phyloP scores from a whole-genome alignment of 2,888 invertebrate genomes.

The Empis stercorea region DNA sequence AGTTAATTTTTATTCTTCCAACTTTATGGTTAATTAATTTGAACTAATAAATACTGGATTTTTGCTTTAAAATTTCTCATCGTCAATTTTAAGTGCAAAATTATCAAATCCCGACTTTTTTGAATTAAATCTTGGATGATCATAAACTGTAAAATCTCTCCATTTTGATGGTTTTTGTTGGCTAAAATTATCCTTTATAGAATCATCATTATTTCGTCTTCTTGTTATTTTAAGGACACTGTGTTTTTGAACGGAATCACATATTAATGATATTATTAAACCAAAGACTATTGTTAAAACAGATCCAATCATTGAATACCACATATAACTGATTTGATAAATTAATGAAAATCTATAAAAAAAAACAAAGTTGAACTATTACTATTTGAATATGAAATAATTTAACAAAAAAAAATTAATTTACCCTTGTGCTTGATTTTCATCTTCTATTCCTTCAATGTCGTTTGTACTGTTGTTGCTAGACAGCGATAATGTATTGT shows the following conservation, averaged over 20 bases:
- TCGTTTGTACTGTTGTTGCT: too few relatives aligned
- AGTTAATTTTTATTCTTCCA: too few relatives aligned
- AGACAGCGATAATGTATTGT: too few relatives aligned
- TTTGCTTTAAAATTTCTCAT: slow-evolving; percentile 18
- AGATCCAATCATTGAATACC: slow-evolving; percentile 79
- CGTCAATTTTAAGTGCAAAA: slow-evolving; percentile 30
- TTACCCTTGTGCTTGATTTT: slow-evolving; percentile 10
- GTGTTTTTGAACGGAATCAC: slow-evolving; percentile 31
- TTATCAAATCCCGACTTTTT: slow-evolving; percentile 26
- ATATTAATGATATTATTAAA: slow-evolving; percentile 53
- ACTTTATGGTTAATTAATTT: too few relatives aligned
- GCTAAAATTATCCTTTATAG: slow-evolving; percentile 4
- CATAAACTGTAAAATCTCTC: slow-evolving; percentile 10
- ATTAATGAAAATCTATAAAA: slow-evolving; percentile 37
- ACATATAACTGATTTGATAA: slow-evolving; percentile 74
- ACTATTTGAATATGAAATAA: not conserved
- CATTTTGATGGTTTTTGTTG: slow-evolving; percentile 10
- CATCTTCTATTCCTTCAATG: not conserved
- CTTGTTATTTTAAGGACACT: slow-evolving; percentile 25
- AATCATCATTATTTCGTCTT: slow-evolving; percentile 11
- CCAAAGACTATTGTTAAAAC: slow-evolving; percentile 60
- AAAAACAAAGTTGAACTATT: too few relatives aligned
- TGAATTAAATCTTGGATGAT: slow-evolving; percentile 2
- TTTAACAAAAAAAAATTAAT: slow-evolving; percentile 1
- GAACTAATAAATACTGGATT: too few relatives aligned